These are phyloP conservation scores for Alviniconcha strummeri DNA, from an alignment of 2,888 invertebrate species.

Conservation along the genomic window DNA sequence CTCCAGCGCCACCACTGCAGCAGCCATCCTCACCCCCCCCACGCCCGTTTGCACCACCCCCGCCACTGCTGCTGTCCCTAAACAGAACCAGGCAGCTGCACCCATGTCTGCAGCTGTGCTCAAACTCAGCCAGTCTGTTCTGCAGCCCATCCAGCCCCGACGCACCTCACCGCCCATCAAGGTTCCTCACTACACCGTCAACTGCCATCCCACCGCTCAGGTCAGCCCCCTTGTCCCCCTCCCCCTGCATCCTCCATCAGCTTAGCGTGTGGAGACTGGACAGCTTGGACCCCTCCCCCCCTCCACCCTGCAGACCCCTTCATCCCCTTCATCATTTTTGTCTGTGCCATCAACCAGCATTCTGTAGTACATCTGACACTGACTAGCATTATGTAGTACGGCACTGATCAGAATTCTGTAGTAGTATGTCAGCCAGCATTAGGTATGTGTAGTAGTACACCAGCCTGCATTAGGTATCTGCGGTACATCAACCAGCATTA, in stretches of 20 bases:
- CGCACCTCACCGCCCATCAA: constrained; percentile 58
- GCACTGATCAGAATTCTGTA: too few species aligned
- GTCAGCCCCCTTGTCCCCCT: neutral
- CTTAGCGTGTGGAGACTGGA: neutral
- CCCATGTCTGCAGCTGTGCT: neutral
- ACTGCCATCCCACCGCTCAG: neutral
- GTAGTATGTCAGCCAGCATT: too few species aligned
- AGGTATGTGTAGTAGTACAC: too few species aligned
- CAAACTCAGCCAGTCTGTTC: neutral
- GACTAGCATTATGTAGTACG: too few species aligned
- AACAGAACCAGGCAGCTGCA: constrained; percentile 5
- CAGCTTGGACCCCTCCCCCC: too few species aligned
- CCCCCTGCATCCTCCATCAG: neutral
- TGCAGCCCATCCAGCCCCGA: constrained; percentile 34
- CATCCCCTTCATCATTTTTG: too few species aligned
- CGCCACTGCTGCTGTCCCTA: constrained; percentile 30
- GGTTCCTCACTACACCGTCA: constrained; percentile 61
- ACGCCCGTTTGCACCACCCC: constrained; percentile 23
- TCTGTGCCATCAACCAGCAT: too few species aligned
- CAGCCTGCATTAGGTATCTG: too few species aligned
- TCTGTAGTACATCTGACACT: too few species aligned
- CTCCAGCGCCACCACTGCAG: constrained; percentile 31
- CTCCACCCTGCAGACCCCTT: too few species aligned
- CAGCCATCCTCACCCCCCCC: constrained; percentile 27
- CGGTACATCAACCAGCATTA: too few species aligned